Conservation (phyloP, 1,140 invertebrate genomes). For the Muscidifurax raptorellus region DNA sequence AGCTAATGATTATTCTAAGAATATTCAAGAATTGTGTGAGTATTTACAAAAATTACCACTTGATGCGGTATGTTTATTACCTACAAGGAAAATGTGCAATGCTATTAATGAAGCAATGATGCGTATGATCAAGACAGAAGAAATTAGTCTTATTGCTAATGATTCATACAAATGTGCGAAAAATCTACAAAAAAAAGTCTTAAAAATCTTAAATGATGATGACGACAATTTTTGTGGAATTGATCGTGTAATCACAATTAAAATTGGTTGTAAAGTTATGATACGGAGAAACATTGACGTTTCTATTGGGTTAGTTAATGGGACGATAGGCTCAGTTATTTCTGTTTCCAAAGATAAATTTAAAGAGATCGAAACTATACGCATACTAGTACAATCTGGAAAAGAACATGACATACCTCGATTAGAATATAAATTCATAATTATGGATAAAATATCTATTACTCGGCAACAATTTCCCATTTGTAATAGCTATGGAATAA, state of each 20-base stretch:
- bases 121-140: not conserved
- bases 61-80: conserved; percentile 55
- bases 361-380: not conserved
- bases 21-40: conserved; percentile 56
- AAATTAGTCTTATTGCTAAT: not conserved
- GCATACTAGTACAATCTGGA: not conserved
- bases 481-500: conserved; percentile 58
- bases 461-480: conserved; percentile 62
- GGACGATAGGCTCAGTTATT: conserved; percentile 33
- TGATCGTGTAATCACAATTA: conserved; percentile 35
- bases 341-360: conserved; percentile 6
- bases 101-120: conserved; percentile 10
- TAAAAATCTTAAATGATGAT: not conserved
- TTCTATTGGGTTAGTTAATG: conserved; percentile 47
- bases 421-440: conserved; percentile 51
- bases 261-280: conserved; percentile 55
- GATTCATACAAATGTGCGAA: conserved; percentile 26
- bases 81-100: conserved; percentile 7
- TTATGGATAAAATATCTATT: conserved; percentile 50
- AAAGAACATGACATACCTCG: conserved; percentile 41
- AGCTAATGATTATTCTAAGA: conserved; percentile 15
- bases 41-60: conserved; percentile 44
- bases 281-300: conserved; percentile 49
- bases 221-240: conserved; percentile 8
- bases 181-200: conserved; percentile 62